Conservation (phyloP, 1,140 invertebrate genomes). For the Heliconius congener region DNA sequence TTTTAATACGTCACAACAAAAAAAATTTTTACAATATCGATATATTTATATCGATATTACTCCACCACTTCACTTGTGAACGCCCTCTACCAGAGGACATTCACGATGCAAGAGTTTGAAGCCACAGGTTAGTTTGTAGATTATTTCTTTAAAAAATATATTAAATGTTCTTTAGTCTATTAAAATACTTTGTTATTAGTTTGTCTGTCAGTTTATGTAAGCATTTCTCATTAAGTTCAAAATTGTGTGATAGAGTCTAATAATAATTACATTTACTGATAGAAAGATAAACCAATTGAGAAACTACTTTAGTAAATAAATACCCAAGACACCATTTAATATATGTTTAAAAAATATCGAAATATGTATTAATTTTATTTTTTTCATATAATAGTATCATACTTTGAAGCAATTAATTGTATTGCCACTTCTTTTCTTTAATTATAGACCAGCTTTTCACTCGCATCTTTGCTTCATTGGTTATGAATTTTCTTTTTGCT, state of each 20-base stretch:
- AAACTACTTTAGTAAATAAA: too few species aligned
- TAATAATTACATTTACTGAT: too few species aligned
- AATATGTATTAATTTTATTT: too few species aligned
- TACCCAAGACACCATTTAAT: too few species aligned
- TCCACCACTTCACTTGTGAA: slow-evolving; percentile 3
- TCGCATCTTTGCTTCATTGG: too few species aligned
- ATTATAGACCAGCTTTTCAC: too few species aligned
- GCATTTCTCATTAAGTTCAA: neutral
- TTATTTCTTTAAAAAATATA: neutral
- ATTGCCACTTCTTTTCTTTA: too few species aligned
- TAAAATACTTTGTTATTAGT: neutral
- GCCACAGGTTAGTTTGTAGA: slow-evolving; percentile 21
- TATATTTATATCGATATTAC: neutral
- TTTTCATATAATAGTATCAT: too few species aligned
- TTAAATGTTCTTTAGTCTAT: neutral
- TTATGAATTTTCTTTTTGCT: too few species aligned
- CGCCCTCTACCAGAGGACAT: slow-evolving; percentile 27
- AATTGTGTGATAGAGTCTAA: neutral
- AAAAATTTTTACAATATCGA: neutral
- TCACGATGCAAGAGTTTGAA: slow-evolving; percentile 18
- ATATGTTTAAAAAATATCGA: too few species aligned
- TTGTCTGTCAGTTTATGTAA: neutral
- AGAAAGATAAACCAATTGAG: too few species aligned
- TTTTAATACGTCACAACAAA: neutral
- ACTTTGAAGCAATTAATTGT: too few species aligned